A percentile compares a stretch with the other conserved stretches of the same genome.
Conservation (phyloP, 2,888 invertebrate genomes). For the Andrena dorsata region DNA sequence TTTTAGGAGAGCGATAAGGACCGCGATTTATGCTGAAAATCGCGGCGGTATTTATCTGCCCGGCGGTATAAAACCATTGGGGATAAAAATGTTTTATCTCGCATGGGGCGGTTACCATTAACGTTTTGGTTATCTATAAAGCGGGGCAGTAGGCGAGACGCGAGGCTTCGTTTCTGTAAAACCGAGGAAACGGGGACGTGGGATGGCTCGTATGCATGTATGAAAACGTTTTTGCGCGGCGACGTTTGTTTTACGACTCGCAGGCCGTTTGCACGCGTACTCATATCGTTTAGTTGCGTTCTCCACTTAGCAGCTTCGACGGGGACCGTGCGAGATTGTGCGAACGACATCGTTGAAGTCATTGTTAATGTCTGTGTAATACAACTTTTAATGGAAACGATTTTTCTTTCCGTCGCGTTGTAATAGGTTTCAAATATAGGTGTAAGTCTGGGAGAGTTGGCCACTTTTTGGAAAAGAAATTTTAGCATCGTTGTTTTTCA, state of each 20-base stretch:
- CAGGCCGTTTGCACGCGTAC: conserved; percentile 35
- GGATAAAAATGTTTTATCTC: conserved; percentile 44
- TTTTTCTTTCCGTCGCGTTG: too few relatives aligned
- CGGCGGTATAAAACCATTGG: conserved; percentile 31
- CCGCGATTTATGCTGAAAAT: conserved; percentile 33
- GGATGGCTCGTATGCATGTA: conserved; percentile 51
- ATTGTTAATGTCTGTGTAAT: too few relatives aligned
- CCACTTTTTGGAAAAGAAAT: too few relatives aligned
- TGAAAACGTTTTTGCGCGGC: conserved; percentile 43
- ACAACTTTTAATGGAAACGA: too few relatives aligned
- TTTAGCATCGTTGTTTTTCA: too few relatives aligned
- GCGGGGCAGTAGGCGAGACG: conserved; percentile 15
- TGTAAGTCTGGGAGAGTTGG: too few relatives aligned
- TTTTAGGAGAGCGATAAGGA: conserved; percentile 33
- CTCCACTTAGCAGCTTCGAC: conserved; percentile 10
- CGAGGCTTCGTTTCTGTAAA: conserved; percentile 38
- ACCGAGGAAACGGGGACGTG: conserved; percentile 46
- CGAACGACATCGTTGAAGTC: conserved; percentile 6
- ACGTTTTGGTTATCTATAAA: conserved; percentile 52
- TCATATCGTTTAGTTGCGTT: conserved; percentile 18
- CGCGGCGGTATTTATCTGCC: conserved; percentile 44
- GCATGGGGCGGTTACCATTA: conserved; percentile 46
- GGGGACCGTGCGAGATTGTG: not conserved
- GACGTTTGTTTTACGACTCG: conserved; percentile 58
- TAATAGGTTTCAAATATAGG: too few relatives aligned